Evolutionary conservation across 2,797 vertebrate genomes (phyloP), one percentile per base, ranked within the genome.

Genomic region (Phrynocephalus forsythii): DNA sequence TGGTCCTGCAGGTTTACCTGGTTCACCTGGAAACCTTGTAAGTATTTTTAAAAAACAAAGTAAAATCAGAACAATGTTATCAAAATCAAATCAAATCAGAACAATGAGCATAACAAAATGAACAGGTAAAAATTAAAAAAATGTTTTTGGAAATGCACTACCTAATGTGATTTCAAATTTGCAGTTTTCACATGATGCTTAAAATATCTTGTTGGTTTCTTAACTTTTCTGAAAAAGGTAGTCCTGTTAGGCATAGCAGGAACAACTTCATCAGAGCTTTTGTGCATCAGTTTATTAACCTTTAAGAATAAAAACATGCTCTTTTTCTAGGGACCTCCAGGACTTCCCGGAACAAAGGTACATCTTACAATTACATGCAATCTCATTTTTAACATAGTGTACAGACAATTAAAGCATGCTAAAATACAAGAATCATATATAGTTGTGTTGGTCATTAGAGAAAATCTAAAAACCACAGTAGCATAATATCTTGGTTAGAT

Each of bases 261-360:
- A 63, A 63, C 16, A 63, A 20, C 18, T 3, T 20, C 2, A 5
- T 18, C 18, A 63, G 60, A 63, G 60, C 20, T 63, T 63, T 18
- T 15, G 60, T 63, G 60, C 60, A 63, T 13, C 18, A 63, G 18
- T 5, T 63, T 0, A 8, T 10, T 56, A 76, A 33, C 22, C 44
- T 76, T 26, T 48, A 76, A 76, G 30, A 33, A 67, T 87, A 87
- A 38, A 11, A 38, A 80, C 38, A 93, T 82, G 94, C 89, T 50
- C 95, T 92, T 94, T 44, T 92, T 90, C 79, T 93, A 99, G 99
- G 99, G 99, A 60, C 95, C 96, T 3, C 97, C 97, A 9, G 99
- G 99, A 91, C 0, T 93, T 86, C 96, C 96, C 87, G 99, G 99
- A 96, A 95, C 97, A 90, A 99, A 99, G 98, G 99, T 99, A 95